Evolutionary conservation across 2,797 vertebrate genomes (phyloP).

Genomic region (Gadopsis bispinosus): DNA sequence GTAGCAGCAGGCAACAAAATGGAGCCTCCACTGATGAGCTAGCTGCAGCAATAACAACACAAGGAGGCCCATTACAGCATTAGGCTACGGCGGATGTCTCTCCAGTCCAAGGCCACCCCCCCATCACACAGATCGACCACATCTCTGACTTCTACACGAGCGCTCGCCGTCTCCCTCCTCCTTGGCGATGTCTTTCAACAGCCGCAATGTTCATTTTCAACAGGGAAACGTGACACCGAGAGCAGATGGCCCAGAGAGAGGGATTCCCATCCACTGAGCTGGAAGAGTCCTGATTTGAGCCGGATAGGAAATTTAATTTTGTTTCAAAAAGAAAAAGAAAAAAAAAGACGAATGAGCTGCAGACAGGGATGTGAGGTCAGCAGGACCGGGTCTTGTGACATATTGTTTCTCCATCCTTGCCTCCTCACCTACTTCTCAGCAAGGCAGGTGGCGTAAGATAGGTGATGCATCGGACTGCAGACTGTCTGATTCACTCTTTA

Average conservation of each 20-base stretch:
- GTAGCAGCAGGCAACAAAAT: conserved; percentile 43
- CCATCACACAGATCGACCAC: not conserved
- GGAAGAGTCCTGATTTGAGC: conserved; percentile 50
- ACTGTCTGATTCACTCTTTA: conserved; percentile 60
- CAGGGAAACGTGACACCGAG: conserved; percentile 64
- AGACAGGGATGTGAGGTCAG: not conserved
- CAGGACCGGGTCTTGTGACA: conserved; percentile 1
- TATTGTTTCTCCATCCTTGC: conserved; percentile 24
- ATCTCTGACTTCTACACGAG: conserved; percentile 9
- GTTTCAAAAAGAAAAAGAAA: too few relatives aligned
- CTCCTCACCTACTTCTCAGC: conserved; percentile 35
- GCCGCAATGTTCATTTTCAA: conserved; percentile 62
- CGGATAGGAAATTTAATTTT: conserved; percentile 25
- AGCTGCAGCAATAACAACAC: conserved; percentile 42
- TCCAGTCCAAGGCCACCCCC: conserved; percentile 3
- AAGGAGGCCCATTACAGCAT: conserved; percentile 10
- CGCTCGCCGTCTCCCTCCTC: conserved; percentile 1
- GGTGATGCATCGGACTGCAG: conserved; percentile 57
- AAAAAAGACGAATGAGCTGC: not conserved
- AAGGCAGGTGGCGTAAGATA: conserved; percentile 56
- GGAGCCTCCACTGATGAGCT: conserved; percentile 27
- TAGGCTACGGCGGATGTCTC: not conserved
- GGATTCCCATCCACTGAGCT: conserved; percentile 56
- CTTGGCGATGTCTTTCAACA: conserved; percentile 59
- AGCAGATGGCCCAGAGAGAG: conserved; percentile 62